phyloP scores from a whole-genome alignment of 2,113 vertebrate species.

The Myrmecobius fasciatus region DNA sequence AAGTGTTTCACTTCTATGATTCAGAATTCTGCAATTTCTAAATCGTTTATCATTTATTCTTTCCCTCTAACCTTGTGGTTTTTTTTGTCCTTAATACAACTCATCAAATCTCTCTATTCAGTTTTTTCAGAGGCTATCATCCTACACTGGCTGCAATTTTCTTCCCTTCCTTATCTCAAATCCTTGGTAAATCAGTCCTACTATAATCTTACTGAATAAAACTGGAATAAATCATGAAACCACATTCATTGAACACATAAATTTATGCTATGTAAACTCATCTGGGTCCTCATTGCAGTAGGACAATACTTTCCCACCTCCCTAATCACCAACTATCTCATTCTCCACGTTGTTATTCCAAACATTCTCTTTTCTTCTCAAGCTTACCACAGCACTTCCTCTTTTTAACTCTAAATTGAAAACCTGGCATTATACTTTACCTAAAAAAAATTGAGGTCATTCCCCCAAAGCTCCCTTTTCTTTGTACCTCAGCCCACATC shows the following conservation, averaged over 20 bases:
- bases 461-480: background rate
- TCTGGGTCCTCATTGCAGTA: background rate
- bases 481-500: background rate
- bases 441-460: background rate
- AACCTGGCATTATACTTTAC: background rate
- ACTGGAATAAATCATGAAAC: background rate
- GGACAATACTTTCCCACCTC: background rate
- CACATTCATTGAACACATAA: background rate
- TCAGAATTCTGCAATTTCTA: background rate
- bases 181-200: background rate
- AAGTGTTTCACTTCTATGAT: background rate
- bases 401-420: background rate
- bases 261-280: background rate
- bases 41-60: background rate
- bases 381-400: background rate
- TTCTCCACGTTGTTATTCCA: background rate
- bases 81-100: background rate
- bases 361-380: background rate
- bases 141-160: background rate
- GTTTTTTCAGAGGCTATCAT: background rate
- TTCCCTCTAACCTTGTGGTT: background rate
- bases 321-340: background rate
- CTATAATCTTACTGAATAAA: background rate
- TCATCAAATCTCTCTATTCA: background rate
- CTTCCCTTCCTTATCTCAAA: background rate